phyloP scores from a whole-genome alignment of 2,888 invertebrate genomes.

The Autographa pulchrina region DNA sequence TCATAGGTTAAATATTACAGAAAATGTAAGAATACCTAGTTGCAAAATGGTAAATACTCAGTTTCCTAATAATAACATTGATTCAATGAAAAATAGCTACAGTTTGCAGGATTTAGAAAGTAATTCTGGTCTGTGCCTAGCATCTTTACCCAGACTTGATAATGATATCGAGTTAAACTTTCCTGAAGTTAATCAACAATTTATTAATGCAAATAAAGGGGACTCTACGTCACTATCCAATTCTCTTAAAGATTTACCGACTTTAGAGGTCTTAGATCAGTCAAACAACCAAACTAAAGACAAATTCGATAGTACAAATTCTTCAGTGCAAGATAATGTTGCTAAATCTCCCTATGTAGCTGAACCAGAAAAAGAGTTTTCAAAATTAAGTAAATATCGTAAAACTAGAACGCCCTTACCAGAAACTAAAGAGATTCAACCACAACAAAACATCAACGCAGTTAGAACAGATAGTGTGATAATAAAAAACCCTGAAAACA shows the following conservation, averaged over 20 bases:
- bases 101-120: conserved; percentile 83
- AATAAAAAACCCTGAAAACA: conserved; percentile 85
- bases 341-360: conserved; percentile 53
- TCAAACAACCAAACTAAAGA: conserved; percentile 46
- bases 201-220: conserved; percentile 84
- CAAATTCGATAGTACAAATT: conserved; percentile 42
- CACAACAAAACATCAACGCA: conserved; percentile 61
- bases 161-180: conserved; percentile 86
- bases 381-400: conserved; percentile 82
- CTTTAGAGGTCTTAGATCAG: conserved; percentile 62
- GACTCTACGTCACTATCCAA: conserved; percentile 62
- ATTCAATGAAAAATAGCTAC: conserved; percentile 76
- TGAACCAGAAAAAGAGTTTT: conserved; percentile 72
- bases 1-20: conserved; percentile 55
- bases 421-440: conserved; percentile 57
- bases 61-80: conserved; percentile 68
- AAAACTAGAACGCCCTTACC: conserved; percentile 70
- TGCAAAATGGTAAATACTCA: conserved; percentile 82
- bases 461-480: conserved; percentile 84
- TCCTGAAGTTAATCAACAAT: conserved; percentile 87
- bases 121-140: conserved; percentile 82
- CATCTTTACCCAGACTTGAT: conserved; percentile 83
- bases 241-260: conserved; percentile 65
- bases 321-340: conserved; percentile 38
- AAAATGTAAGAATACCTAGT: conserved; percentile 70